phyloP scores from a whole-genome alignment of 1,140 invertebrate genomes.

The honey bee (Apis mellifera) region DNA sequence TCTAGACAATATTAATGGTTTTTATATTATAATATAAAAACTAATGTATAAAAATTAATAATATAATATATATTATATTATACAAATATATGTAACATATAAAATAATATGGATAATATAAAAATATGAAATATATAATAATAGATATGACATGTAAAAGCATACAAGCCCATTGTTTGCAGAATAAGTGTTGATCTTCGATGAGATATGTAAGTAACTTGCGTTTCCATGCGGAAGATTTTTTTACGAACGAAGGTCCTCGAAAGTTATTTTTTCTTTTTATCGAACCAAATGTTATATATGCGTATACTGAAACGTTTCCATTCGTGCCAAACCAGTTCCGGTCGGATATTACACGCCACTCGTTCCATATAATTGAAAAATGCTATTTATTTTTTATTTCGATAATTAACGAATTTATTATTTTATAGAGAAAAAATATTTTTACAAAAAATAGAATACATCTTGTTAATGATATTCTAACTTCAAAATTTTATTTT shows the following conservation, averaged over 20 bases:
- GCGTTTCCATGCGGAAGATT: conserved; percentile 55
- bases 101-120: too few relatives aligned
- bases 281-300: conserved; percentile 22
- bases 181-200: conserved; percentile 16
- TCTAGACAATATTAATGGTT: too few relatives aligned
- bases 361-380: conserved; percentile 59
- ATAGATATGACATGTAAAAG: not conserved
- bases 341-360: conserved; percentile 45
- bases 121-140: too few relatives aligned
- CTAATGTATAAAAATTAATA: too few relatives aligned
- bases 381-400: not conserved
- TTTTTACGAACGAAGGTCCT: conserved; percentile 55
- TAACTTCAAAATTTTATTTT: too few relatives aligned
- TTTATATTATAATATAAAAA: too few relatives aligned
- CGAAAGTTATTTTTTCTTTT: conserved; percentile 55
- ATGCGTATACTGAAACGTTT: conserved; percentile 44
- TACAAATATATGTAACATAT: too few relatives aligned
- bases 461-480: too few relatives aligned
- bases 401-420: not conserved
- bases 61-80: too few relatives aligned
- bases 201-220: conserved; percentile 43
- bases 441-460: not conserved
- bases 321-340: conserved; percentile 71
- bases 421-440: not conserved
- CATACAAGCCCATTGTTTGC: not conserved